Evolutionary conservation across 2,888 invertebrate species (phyloP).

Genomic region (Toxonevra muliebris): DNA sequence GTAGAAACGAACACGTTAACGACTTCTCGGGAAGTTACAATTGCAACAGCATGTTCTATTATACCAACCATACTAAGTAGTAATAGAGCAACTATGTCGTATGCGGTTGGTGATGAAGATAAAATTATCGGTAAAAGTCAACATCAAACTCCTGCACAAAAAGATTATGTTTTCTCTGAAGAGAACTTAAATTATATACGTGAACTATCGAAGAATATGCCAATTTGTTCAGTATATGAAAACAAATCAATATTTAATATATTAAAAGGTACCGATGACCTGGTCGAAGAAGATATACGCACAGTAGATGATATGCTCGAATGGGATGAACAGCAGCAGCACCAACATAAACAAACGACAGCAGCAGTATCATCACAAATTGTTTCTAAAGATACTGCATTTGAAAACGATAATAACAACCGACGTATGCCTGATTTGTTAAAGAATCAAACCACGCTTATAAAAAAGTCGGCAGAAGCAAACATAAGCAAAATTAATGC

Average conservation of each 20-base stretch:
- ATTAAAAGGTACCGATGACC: slow-evolving; percentile 40
- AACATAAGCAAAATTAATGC: not conserved
- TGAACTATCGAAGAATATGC: slow-evolving; percentile 63
- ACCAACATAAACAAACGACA: slow-evolving; percentile 16
- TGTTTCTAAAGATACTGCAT: not conserved
- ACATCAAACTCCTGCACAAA: slow-evolving; percentile 21
- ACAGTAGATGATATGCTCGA: slow-evolving; percentile 55
- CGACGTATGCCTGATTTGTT: slow-evolving; percentile 39
- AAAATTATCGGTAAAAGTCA: not conserved
- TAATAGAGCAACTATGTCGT: slow-evolving; percentile 16
- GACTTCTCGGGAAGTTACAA: not conserved
- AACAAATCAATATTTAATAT: slow-evolving; percentile 63
- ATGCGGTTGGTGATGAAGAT: not conserved
- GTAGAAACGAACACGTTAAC: not conserved
- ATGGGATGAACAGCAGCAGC: slow-evolving; percentile 49
- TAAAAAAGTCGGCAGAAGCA: not conserved
- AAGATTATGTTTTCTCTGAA: slow-evolving; percentile 58
- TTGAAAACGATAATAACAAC: slow-evolving; percentile 8
- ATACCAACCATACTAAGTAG: slow-evolving; percentile 33
- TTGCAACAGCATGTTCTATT: slow-evolving; percentile 18
- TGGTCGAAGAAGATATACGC: slow-evolving; percentile 42
- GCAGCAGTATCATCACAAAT: not conserved
- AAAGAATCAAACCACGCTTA: not conserved
- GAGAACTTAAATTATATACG: slow-evolving; percentile 64
- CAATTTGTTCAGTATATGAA: slow-evolving; percentile 64